phyloP scores from a whole-genome alignment of 2,113 vertebrate genomes.

The Phrynosoma platyrhinos region DNA sequence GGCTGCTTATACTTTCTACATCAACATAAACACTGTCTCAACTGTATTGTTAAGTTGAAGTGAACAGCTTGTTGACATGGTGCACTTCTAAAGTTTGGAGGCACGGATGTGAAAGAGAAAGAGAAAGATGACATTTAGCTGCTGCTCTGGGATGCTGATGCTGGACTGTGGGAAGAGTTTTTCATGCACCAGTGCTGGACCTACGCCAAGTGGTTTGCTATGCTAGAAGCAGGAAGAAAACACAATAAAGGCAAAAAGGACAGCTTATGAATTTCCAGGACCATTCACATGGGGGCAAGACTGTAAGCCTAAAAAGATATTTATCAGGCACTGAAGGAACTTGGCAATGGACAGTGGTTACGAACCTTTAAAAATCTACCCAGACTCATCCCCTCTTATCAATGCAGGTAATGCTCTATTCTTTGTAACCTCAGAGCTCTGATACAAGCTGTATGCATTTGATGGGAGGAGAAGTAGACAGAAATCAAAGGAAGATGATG shows the following conservation, averaged over 20 bases:
- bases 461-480: constrained; percentile 21
- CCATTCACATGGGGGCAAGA: constrained; percentile 6
- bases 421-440: constrained; percentile 27
- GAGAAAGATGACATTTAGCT: constrained; percentile 58
- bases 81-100: constrained; percentile 43
- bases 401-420: constrained; percentile 45
- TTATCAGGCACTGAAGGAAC: constrained; percentile 49
- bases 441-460: neutral
- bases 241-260: constrained; percentile 48
- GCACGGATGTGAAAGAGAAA: constrained; percentile 19
- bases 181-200: constrained; percentile 64
- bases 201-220: constrained; percentile 59
- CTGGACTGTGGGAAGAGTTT: constrained; percentile 56
- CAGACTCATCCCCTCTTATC: constrained; percentile 9
- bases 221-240: constrained; percentile 65
- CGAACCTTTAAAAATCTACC: constrained; percentile 39
- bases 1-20: constrained; percentile 52
- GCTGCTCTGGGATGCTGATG: constrained; percentile 41
- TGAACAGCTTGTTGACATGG: constrained; percentile 53
- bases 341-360: constrained; percentile 19
- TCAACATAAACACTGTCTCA: constrained; percentile 62
- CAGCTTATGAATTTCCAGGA: constrained; percentile 52
- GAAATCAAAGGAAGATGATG: constrained; percentile 23
- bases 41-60: constrained; percentile 44
- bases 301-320: constrained; percentile 45